These are phyloP conservation scores for Lypha dubia DNA, from an alignment of 2,888 invertebrate species.

Conservation along the genomic window DNA sequence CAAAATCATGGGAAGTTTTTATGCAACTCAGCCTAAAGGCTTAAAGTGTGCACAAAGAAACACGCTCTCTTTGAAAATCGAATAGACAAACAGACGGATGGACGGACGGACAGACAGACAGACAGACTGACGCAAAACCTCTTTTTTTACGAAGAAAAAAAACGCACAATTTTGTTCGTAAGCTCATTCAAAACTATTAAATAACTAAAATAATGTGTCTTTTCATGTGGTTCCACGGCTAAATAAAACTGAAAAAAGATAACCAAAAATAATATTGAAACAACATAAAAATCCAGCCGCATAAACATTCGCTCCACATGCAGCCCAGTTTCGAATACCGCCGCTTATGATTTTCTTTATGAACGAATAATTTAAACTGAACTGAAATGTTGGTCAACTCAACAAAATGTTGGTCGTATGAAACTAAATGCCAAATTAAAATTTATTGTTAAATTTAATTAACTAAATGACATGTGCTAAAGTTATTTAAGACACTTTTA, in stretches of 20 bases:
- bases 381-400: constrained; percentile 56
- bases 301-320: constrained; percentile 32
- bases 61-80: constrained; percentile 7
- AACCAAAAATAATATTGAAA: constrained; percentile 15
- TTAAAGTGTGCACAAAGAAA: constrained; percentile 4
- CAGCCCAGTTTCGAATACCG: constrained; percentile 41
- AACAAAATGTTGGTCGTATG: constrained; percentile 1
- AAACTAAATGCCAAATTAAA: constrained; percentile 44
- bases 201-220: constrained; percentile 60
- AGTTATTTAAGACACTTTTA: constrained; percentile 16
- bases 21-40: constrained; percentile 48
- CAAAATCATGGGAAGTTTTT: constrained; percentile 73
- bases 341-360: constrained; percentile 33
- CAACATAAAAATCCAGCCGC: constrained; percentile 24
- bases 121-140: background rate
- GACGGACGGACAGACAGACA: constrained; percentile 1
- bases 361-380: constrained; percentile 19
- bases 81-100: background rate
- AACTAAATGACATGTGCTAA: constrained; percentile 55
- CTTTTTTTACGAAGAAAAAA: background rate
- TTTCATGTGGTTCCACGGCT: constrained; percentile 22
- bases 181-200: constrained; percentile 53
- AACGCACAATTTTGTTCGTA: constrained; percentile 61
- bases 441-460: constrained; percentile 57
- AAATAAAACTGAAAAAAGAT: constrained; percentile 1